A percentile compares a stretch with the other conserved stretches of the same genome.
These are phyloP conservation scores for Drosophila punjabiensis DNA, from an alignment of 1,140 invertebrate genomes.

Conservation along the genomic window DNA sequence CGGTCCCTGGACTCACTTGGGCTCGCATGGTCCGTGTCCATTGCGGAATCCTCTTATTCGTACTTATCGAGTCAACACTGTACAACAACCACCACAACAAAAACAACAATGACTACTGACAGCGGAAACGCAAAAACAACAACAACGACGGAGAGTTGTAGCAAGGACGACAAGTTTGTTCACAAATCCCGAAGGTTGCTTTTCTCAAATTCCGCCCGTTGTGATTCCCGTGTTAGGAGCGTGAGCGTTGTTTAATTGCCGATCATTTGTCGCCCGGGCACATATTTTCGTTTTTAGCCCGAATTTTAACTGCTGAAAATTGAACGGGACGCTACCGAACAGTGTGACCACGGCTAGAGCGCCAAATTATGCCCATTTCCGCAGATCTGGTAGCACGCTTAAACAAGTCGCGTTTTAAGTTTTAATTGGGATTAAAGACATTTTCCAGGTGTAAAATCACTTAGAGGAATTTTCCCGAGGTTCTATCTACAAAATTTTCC, in stretches of 20 bases:
- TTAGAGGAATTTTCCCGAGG: background rate
- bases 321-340: slow-evolving; percentile 63
- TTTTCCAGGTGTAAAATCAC: background rate
- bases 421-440: background rate
- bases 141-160: slow-evolving; percentile 15
- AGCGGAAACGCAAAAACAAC: slow-evolving; percentile 31
- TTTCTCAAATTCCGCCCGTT: slow-evolving; percentile 14
- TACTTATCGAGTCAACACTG: slow-evolving; percentile 25
- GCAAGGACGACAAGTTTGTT: slow-evolving; percentile 30
- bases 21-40: slow-evolving; percentile 73
- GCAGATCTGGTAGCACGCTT: slow-evolving; percentile 12
- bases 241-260: background rate
- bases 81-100: slow-evolving; percentile 10
- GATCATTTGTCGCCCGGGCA: slow-evolving; percentile 7
- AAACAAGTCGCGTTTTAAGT: background rate
- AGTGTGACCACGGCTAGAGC: slow-evolving; percentile 54
- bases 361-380: slow-evolving; percentile 16
- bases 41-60: slow-evolving; percentile 24
- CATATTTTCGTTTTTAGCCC: slow-evolving; percentile 15
- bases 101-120: slow-evolving; percentile 7
- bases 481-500: background rate
- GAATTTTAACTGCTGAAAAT: slow-evolving; percentile 55
- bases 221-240: background rate
- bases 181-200: slow-evolving; percentile 11
- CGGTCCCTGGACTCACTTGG: slow-evolving; percentile 67